Percentiles rank a stretch among this genome's conserved stretches.
Conservation (phyloP, 2,888 invertebrate genomes). For the Halictus quadricinctus region DNA sequence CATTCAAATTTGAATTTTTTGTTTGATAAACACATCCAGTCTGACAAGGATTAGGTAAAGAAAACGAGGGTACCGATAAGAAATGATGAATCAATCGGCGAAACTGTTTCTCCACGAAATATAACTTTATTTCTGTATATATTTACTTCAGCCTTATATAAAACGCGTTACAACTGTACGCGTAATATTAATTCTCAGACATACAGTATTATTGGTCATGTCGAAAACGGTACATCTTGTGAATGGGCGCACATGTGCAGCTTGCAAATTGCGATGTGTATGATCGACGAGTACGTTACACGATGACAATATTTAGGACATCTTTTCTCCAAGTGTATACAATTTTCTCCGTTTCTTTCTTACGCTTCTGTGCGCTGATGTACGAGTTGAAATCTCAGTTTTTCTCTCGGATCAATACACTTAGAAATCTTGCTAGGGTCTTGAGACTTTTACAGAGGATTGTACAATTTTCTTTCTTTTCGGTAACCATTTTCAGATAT, state of each 20-base stretch:
- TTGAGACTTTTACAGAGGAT: slow-evolving; percentile 28
- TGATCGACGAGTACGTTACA: slow-evolving; percentile 32
- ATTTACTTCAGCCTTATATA: slow-evolving; percentile 73
- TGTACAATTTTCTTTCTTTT: slow-evolving; percentile 18
- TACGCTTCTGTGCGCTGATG: slow-evolving; percentile 6
- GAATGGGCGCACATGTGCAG: slow-evolving; percentile 45
- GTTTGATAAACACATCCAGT: not conserved
- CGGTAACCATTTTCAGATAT: not conserved
- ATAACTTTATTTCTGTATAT: slow-evolving; percentile 71
- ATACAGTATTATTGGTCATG: slow-evolving; percentile 61
- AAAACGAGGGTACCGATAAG: not conserved
- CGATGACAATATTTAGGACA: slow-evolving; percentile 28
- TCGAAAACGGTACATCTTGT: slow-evolving; percentile 40
- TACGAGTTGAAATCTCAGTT: slow-evolving; percentile 6
- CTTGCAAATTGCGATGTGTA: slow-evolving; percentile 31
- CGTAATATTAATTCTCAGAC: slow-evolving; percentile 61
- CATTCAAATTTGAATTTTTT: slow-evolving; percentile 40
- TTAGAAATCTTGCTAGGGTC: slow-evolving; percentile 7
- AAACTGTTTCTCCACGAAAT: slow-evolving; percentile 57
- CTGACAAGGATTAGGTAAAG: not conserved
- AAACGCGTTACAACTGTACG: slow-evolving; percentile 71
- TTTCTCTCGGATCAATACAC: slow-evolving; percentile 21
- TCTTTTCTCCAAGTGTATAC: not conserved
- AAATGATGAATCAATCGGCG: not conserved
- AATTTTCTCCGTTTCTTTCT: slow-evolving; percentile 15